A percentile compares a stretch with the other conserved stretches of the same genome.
Conservation (phyloP, 2,113 vertebrate genomes). For the Lates calcarifer region DNA sequence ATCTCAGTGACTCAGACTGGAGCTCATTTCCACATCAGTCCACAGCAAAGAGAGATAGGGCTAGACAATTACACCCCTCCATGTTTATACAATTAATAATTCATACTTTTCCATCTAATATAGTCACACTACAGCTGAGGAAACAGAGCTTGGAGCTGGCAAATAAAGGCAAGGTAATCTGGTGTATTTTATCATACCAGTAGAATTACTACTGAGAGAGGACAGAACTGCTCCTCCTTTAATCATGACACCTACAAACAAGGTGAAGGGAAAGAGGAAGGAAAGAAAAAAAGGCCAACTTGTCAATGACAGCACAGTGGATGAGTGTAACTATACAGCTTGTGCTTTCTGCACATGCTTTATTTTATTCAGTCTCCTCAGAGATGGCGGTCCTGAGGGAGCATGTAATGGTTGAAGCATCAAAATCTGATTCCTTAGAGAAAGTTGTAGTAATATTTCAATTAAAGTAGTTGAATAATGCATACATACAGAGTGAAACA, state of each 20-base stretch:
- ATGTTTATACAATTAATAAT: constrained; percentile 79
- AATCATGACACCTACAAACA: constrained; percentile 27
- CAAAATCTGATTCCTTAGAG: neutral
- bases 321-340: constrained; percentile 10
- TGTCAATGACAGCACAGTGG: neutral
- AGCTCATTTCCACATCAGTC: constrained; percentile 75
- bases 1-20: constrained; percentile 70
- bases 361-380: neutral
- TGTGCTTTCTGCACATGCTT: neutral
- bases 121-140: constrained; percentile 62
- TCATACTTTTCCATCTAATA: constrained; percentile 70
- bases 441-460: neutral
- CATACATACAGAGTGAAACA: neutral
- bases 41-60: constrained; percentile 63
- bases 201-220: constrained; percentile 39
- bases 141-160: constrained; percentile 46
- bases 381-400: neutral
- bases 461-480: neutral
- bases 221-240: constrained; percentile 6
- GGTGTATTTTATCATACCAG: constrained; percentile 61
- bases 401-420: neutral
- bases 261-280: neutral
- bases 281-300: neutral
- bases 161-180: constrained; percentile 66
- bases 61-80: constrained; percentile 72